phyloP scores from a whole-genome alignment of 2,888 invertebrate species.

The Pseudeuparius sepicola region DNA sequence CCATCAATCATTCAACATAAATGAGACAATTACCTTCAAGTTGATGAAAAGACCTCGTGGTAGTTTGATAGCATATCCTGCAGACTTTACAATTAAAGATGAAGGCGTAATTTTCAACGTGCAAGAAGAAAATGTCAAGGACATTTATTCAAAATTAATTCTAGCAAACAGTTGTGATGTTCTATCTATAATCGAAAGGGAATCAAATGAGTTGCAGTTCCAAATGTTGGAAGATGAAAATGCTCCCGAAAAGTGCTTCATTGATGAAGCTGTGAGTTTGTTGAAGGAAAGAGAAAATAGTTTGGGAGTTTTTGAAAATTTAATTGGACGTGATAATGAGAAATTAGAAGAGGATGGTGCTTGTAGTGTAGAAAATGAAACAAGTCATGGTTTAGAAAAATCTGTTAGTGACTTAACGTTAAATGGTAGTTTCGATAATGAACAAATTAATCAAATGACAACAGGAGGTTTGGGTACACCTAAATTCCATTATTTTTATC shows the following conservation, averaged over 20 bases:
- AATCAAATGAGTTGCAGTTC: slow-evolving; percentile 54
- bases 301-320: slow-evolving; percentile 18
- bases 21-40: slow-evolving; percentile 65
- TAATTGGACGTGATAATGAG: no score
- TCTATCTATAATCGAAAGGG: slow-evolving; percentile 60
- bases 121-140: slow-evolving; percentile 42
- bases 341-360: no score
- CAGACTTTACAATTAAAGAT: slow-evolving; percentile 34
- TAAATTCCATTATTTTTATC: slow-evolving; percentile 71
- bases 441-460: no score
- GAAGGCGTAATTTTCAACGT: slow-evolving; percentile 37
- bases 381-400: slow-evolving; percentile 1
- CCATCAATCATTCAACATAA: slow-evolving; percentile 45
- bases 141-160: slow-evolving; percentile 67
- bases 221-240: slow-evolving; percentile 57
- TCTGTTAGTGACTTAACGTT: slow-evolving; percentile 1
- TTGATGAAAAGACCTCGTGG: slow-evolving; percentile 61
- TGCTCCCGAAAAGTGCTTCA: slow-evolving; percentile 75
- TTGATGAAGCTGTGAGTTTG: slow-evolving; percentile 71
- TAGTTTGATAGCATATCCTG: slow-evolving; percentile 47
- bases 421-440: no score
- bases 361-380: not conserved
- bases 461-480: no score
- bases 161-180: slow-evolving; percentile 61
- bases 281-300: slow-evolving; percentile 46